phyloP scores from a whole-genome alignment of 2,888 invertebrate genomes.

The Onchidella celtica region DNA sequence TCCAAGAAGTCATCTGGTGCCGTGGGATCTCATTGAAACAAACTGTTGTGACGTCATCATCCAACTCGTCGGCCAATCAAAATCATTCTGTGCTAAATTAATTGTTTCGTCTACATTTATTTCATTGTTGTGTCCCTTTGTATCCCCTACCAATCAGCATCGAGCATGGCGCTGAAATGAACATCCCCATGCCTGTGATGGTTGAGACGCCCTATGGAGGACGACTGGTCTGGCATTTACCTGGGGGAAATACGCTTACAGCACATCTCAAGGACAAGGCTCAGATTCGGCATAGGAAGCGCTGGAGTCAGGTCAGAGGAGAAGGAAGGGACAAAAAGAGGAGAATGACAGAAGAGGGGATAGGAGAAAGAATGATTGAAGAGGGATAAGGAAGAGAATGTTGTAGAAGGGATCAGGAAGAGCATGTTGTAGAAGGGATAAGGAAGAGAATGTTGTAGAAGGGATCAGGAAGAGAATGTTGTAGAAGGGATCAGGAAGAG shows the following conservation, averaged over 20 bases:
- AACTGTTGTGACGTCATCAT: no score
- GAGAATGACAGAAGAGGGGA: background rate
- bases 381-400: background rate
- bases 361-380: background rate
- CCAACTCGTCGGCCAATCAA: no score
- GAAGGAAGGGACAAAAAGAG: background rate
- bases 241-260: slow-evolving; percentile 97
- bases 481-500: no score
- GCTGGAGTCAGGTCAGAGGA: slow-evolving; percentile 85
- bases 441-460: no score
- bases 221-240: slow-evolving; percentile 93
- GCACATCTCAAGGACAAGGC: slow-evolving; percentile 97
- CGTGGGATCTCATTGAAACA: no score
- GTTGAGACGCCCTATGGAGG: slow-evolving; percentile 96
- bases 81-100: no score
- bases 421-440: no score
- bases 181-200: slow-evolving; percentile 21
- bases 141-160: background rate
- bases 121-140: background rate
- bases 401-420: no score
- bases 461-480: no score
- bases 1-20: no score
- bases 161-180: slow-evolving; percentile 41
- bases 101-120: no score
- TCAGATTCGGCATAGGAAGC: slow-evolving; percentile 96